Percentiles rank a stretch among this genome's conserved stretches.
phyloP scores from a whole-genome alignment of 2,888 invertebrate species.

The Drepana falcataria region DNA sequence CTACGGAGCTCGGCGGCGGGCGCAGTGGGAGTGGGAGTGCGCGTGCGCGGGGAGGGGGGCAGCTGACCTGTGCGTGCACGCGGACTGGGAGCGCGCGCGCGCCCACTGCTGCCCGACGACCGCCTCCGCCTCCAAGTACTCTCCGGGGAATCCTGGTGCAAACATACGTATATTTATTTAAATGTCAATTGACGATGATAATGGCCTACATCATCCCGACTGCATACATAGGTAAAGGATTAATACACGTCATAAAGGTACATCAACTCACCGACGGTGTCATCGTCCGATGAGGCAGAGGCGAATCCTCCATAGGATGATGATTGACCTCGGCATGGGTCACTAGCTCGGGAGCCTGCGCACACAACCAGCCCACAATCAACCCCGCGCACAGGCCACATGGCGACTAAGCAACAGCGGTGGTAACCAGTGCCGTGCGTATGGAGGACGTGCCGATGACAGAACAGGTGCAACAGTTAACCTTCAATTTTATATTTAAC shows the following conservation, averaged over 20 bases:
- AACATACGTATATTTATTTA: not conserved
- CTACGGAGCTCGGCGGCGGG: constrained; percentile 62
- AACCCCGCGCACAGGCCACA: not conserved
- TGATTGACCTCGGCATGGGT: constrained; percentile 79
- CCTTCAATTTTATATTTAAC: too few species aligned
- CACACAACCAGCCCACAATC: not conserved
- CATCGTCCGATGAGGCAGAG: constrained; percentile 80
- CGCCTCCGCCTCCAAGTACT: constrained; percentile 73
- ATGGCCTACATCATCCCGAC: not conserved
- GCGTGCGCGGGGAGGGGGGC: constrained; percentile 32
- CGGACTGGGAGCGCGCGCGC: constrained; percentile 72
- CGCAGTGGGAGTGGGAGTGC: constrained; percentile 52
- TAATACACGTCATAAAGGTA: not conserved
- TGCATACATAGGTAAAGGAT: not conserved
- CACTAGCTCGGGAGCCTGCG: constrained; percentile 69
- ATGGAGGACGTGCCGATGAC: constrained; percentile 3
- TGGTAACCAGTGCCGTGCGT: not conserved
- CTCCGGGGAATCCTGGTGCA: constrained; percentile 69
- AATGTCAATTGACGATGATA: too few species aligned
- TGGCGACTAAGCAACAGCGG: not conserved
- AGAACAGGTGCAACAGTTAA: not conserved
- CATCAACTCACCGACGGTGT: constrained; percentile 67
- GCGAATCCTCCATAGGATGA: constrained; percentile 78
- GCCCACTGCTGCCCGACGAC: constrained; percentile 58
- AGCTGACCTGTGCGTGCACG: constrained; percentile 63